These are phyloP conservation scores for Holocentrus rufus DNA, from an alignment of 2,797 vertebrate species.

Conservation along the genomic window DNA sequence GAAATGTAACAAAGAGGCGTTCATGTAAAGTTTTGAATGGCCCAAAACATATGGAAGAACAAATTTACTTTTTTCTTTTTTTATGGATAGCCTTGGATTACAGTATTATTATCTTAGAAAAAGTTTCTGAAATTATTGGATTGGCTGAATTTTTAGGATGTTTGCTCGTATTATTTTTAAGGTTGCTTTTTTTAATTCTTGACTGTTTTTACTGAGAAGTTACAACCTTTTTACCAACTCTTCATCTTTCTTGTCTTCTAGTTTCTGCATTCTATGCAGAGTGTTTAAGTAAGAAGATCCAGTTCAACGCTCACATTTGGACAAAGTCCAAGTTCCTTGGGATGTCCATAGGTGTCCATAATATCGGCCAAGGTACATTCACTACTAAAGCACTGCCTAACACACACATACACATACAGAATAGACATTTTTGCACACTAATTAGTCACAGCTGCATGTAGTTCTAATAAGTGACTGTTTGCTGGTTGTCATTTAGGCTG, in stretches of 20 bases:
- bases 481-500: conserved; percentile 83
- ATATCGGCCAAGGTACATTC: conserved; percentile 98
- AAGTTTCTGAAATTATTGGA: not conserved
- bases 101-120: not conserved
- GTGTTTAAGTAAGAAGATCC: conserved; percentile 95
- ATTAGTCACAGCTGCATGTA: not conserved
- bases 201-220: not conserved
- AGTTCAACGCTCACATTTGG: conserved; percentile 99
- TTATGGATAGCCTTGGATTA: not conserved
- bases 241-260: conserved; percentile 57
- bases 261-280: conserved; percentile 99
- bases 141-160: not conserved
- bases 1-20: no score
- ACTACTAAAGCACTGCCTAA: not conserved
- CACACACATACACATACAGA: not conserved
- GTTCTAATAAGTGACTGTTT: not conserved
- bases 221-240: not conserved
- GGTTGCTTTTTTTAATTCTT: not conserved
- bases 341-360: conserved; percentile 99
- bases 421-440: not conserved
- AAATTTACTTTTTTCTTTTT: not conserved
- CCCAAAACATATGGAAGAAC: not conserved
- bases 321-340: conserved; percentile 99
- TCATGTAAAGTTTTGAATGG: no score
- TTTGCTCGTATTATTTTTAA: not conserved